Base-by-base conservation (phyloP, 2,797 vertebrate genomes). In the Otolemur crassicaudatus region DNA sequence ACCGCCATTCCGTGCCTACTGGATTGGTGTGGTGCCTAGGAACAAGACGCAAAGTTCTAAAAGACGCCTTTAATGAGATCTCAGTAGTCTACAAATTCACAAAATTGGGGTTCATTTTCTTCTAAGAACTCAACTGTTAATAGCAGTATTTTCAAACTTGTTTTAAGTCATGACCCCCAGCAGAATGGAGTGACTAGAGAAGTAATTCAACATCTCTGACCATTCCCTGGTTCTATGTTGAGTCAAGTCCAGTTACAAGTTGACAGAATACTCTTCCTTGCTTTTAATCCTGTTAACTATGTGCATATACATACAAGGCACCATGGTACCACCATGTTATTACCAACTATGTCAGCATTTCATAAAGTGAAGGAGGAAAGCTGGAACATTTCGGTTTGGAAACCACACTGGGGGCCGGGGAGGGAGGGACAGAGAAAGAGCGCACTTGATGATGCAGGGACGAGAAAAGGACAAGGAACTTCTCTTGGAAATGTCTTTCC, bases 21-120 rank as follows among this genome's bases (percentile, higher is more conserved):
- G 99, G 99, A 97, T 99, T 99, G n/a, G 99, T 99, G 97, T 99
- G 99, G 96, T 99, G 99, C 75, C 99, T 99, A 97, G 60, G 72
- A 76, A 97, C 53, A 90, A 43, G 92, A 93, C 3, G 2, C 22
- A 89, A n/a, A 60, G 37, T 43, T 67, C 69, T 85, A 63, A 70
- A 87, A n/a, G 53, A 25, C 29, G 58, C 65, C 34, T 70, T 72
- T 16, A 20, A 11, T 46, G 70, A 29, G 70, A 56, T 14, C 81
- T 63, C 23, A 37, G 31, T 20, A 31, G 8, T 37, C 53, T 29
- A 77, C 1, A 60, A 70, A 81, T 86, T 63, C 67, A 84, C 23
- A 92, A 69, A 34, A 76, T 69, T 29, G 37, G 34, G 13, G 13
- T 3, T 75, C 25, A 72, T 37, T 76, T 93, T 31, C 43, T 27